Percentiles rank a stretch among this genome's conserved stretches.
Conservation (phyloP, 2,113 vertebrate genomes). For the Rousettus leschenaultii region DNA sequence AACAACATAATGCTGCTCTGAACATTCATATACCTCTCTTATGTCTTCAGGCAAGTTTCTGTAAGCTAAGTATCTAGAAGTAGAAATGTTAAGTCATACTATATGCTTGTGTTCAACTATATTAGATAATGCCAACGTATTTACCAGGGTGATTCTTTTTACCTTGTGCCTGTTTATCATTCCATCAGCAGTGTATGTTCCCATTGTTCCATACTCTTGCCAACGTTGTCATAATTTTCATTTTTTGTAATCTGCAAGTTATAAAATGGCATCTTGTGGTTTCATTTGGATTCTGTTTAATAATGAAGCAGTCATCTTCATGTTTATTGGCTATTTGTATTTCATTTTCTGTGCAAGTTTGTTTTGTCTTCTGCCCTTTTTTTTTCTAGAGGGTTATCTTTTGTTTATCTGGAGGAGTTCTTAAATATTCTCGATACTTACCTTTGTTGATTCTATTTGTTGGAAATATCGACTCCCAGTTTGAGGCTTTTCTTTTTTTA, state of each 20-base stretch:
- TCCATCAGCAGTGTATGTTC: neutral
- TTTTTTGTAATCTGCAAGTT: neutral
- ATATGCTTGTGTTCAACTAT: neutral
- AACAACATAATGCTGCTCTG: neutral
- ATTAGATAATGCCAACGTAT: neutral
- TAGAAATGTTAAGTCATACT: neutral
- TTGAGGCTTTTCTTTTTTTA: neutral
- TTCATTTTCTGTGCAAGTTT: constrained; percentile 7
- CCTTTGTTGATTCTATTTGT: neutral
- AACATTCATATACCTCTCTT: neutral
- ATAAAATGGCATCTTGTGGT: neutral
- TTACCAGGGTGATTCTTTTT: neutral
- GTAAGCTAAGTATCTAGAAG: neutral
- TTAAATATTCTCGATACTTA: constrained; percentile 2
- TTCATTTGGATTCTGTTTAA: neutral
- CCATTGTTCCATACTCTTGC: neutral
- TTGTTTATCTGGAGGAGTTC: neutral
- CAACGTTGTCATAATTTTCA: neutral
- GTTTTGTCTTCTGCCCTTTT: neutral
- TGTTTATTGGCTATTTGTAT: neutral
- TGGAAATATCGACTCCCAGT: neutral
- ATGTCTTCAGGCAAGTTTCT: neutral
- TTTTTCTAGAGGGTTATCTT: neutral
- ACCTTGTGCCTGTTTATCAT: neutral
- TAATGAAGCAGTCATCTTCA: neutral